A percentile compares a stretch with the other conserved stretches of the same genome.
These are phyloP conservation scores for Trachelus stipa DNA, from an alignment of 2,888 invertebrate genomes.

Conservation along the genomic window DNA sequence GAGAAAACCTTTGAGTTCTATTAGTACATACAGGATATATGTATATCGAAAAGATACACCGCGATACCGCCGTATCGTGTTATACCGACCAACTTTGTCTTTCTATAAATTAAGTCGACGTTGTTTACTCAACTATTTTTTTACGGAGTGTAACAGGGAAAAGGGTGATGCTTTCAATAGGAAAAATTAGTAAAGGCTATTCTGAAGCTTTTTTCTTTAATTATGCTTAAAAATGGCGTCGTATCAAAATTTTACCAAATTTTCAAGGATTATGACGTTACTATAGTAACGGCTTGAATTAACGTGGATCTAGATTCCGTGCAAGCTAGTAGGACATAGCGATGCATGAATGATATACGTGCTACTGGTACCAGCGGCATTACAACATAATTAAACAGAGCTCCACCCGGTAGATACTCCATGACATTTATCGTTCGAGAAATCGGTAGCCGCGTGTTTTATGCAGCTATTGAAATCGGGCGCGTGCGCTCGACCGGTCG, in stretches of 20 bases:
- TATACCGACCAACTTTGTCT: neutral
- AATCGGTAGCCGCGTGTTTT: neutral
- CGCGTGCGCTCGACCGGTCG: neutral
- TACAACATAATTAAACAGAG: neutral
- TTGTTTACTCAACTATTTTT: neutral
- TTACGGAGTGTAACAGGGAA: neutral
- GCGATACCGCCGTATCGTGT: neutral
- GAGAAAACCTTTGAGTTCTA: neutral
- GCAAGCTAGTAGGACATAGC: neutral
- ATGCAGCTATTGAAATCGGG: neutral
- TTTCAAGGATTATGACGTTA: constrained; percentile 35
- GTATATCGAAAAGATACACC: neutral
- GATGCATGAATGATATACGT: neutral
- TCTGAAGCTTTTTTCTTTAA: neutral
- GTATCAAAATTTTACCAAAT: constrained; percentile 36
- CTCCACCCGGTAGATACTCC: neutral
- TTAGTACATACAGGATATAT: neutral
- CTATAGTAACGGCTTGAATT: neutral
- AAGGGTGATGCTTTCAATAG: too few species aligned
- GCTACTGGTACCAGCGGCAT: neutral
- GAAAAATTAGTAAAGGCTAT: too few species aligned
- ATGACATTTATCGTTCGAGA: neutral
- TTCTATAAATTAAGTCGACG: neutral
- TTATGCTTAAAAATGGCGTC: constrained; percentile 37
- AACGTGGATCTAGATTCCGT: neutral